A percentile compares a stretch with the other conserved stretches of the same genome.
Evolutionary conservation across 2,113 vertebrate genomes (phyloP).

Genomic region (Campylomormyrus tamandua): DNA sequence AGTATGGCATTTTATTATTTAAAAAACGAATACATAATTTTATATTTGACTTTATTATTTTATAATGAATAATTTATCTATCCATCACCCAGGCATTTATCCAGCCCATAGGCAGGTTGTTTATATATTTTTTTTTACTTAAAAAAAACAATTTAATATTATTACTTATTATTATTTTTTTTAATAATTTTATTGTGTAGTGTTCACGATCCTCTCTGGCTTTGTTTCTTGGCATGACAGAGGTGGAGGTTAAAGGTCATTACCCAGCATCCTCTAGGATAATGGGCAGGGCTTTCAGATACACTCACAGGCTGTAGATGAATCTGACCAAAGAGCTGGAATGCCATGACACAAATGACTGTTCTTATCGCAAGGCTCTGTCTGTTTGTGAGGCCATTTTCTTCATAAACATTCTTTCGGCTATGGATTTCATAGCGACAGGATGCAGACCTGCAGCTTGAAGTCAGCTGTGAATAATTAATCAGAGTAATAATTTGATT

Average conservation of each 20-base stretch:
- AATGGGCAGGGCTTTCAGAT: background rate
- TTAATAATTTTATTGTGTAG: background rate
- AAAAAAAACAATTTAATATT: background rate
- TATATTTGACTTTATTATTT: background rate
- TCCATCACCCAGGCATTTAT: background rate
- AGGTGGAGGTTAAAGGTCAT: background rate
- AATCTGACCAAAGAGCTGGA: background rate
- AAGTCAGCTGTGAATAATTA: conserved; percentile 4
- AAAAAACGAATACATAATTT: background rate
- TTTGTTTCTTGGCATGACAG: background rate
- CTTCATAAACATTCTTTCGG: background rate
- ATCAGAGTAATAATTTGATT: conserved; percentile 9
- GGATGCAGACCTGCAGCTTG: background rate
- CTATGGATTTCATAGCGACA: background rate
- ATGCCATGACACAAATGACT: background rate
- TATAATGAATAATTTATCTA: background rate
- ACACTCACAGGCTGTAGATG: background rate
- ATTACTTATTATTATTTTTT: background rate
- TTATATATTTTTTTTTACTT: background rate
- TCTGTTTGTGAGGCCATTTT: background rate
- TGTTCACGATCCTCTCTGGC: background rate
- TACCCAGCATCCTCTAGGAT: background rate
- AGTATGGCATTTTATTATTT: background rate
- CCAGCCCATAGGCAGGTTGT: background rate
- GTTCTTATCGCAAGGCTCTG: background rate